phyloP scores from a whole-genome alignment of 2,113 vertebrate species.

The Salvelinus fontinalis region DNA sequence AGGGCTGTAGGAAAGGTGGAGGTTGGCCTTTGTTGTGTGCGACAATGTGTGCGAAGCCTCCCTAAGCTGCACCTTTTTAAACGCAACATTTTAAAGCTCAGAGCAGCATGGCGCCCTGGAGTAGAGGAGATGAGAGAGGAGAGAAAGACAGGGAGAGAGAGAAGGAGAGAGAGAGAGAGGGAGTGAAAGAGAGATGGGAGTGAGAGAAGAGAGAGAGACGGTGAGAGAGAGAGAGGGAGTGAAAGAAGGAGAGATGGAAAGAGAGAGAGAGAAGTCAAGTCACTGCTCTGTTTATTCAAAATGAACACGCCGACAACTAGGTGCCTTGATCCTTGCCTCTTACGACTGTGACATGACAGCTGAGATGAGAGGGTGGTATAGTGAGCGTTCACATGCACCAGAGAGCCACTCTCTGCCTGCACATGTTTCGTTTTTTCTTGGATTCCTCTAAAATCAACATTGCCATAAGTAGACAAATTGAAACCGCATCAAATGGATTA shows the following conservation, averaged over 20 bases:
- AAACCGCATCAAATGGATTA: slow-evolving; percentile 27
- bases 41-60: slow-evolving; percentile 54
- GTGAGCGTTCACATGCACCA: slow-evolving; percentile 25
- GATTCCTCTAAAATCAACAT: slow-evolving; percentile 38
- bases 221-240: slow-evolving; percentile 6
- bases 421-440: slow-evolving; percentile 3
- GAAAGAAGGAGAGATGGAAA: slow-evolving; percentile 10
- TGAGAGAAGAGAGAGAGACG: not conserved
- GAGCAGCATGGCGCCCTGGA: slow-evolving; percentile 62
- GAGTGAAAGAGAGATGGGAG: not conserved
- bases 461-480: slow-evolving; percentile 17
- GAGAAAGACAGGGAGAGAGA: not conserved
- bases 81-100: slow-evolving; percentile 65
- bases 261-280: slow-evolving; percentile 37
- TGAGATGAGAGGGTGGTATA: slow-evolving; percentile 35
- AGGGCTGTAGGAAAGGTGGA: slow-evolving; percentile 57
- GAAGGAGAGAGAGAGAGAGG: not conserved
- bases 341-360: slow-evolving; percentile 60
- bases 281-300: slow-evolving; percentile 65
- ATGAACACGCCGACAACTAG: slow-evolving; percentile 70
- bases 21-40: slow-evolving; percentile 67
- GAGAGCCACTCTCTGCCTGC: slow-evolving; percentile 47
- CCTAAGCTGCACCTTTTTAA: slow-evolving; percentile 65
- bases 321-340: slow-evolving; percentile 63
- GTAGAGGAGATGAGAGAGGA: slow-evolving; percentile 47